phyloP scores from a whole-genome alignment of 2,888 invertebrate species.

The Aphrophora alni region DNA sequence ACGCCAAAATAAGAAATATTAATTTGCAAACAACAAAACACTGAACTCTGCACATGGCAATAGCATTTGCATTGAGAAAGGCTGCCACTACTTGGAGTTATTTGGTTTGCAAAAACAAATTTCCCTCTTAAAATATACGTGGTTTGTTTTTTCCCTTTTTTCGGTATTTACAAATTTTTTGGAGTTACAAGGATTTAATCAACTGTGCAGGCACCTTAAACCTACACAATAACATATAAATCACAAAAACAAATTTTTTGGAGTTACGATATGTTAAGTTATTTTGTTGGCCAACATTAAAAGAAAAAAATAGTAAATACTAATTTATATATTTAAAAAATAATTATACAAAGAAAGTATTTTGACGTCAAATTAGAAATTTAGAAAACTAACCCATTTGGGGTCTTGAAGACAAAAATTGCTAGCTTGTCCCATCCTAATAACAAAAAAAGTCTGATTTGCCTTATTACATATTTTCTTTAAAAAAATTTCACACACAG shows the following conservation, averaged over 20 bases:
- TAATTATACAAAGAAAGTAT: no score
- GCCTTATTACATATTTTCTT: no score
- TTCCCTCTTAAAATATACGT: slow-evolving; percentile 20
- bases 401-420: no score
- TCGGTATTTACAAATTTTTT: background rate
- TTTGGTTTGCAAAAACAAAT: slow-evolving; percentile 13
- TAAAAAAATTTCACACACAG: no score
- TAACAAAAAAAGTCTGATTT: no score
- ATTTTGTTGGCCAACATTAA: no score
- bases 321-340: no score
- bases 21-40: background rate
- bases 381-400: no score
- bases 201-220: slow-evolving; percentile 10
- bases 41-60: background rate
- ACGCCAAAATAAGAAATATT: background rate
- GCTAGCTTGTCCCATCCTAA: no score
- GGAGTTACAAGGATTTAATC: slow-evolving; percentile 13
- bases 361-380: no score
- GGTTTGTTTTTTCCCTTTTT: slow-evolving; percentile 21
- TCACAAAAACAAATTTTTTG: slow-evolving; percentile 9
- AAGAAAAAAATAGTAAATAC: no score
- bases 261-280: no score
- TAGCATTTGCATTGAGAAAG: background rate
- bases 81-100: slow-evolving; percentile 28
- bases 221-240: background rate